Conservation (phyloP, 2,113 vertebrate species). For the Salvator merianae region DNA sequence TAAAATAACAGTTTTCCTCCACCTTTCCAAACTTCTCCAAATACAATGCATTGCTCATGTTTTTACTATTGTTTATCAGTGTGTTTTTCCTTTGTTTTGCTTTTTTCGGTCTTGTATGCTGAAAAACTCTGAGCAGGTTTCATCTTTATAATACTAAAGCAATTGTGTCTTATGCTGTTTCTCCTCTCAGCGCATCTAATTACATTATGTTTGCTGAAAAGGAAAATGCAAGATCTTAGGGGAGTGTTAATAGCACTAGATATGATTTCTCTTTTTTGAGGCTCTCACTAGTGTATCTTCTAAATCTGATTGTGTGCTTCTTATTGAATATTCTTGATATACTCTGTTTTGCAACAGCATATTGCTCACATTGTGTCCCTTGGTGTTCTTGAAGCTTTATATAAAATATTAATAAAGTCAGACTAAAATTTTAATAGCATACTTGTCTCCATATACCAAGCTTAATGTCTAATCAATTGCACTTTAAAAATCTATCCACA, state of each 20-base stretch:
- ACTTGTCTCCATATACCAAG: conserved; percentile 40
- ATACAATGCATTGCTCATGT: not conserved
- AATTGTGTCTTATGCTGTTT: conserved; percentile 33
- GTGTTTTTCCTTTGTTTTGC: not conserved
- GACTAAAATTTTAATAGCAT: conserved; percentile 41
- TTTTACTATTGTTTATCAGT: not conserved
- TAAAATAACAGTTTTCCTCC: not conserved
- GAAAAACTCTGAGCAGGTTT: not conserved
- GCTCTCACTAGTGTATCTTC: conserved; percentile 38
- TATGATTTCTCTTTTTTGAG: conserved; percentile 48
- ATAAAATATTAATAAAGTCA: conserved; percentile 34
- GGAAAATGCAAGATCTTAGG: not conserved
- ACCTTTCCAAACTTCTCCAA: not conserved
- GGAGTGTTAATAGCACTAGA: conserved; percentile 43
- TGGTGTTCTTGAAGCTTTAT: conserved; percentile 39
- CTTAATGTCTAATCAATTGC: conserved; percentile 53
- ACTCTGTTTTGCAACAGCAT: not conserved
- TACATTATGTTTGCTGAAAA: conserved; percentile 16
- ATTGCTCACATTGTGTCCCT: conserved; percentile 25
- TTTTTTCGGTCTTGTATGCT: not conserved
- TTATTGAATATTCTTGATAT: conserved; percentile 20
- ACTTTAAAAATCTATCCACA: conserved; percentile 50
- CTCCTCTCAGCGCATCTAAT: conserved; percentile 36
- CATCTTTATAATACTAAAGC: conserved; percentile 24
- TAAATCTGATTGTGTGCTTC: conserved; percentile 6